phyloP scores from a whole-genome alignment of 2,888 invertebrate species.

The Pandemis heparana region DNA sequence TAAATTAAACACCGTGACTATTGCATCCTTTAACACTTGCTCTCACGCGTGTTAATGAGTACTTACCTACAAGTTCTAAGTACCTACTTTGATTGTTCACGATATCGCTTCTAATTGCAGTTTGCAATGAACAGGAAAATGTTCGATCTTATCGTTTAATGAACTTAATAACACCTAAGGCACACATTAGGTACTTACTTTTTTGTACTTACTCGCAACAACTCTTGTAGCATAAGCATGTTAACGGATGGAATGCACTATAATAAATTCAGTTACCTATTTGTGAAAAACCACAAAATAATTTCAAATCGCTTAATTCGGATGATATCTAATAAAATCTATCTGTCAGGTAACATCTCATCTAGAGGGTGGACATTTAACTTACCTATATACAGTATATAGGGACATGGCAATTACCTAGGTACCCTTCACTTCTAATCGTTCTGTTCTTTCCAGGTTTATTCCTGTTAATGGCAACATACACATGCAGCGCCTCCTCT shows the following conservation, averaged over 20 bases:
- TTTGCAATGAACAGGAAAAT: constrained; percentile 32
- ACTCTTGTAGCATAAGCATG: background rate
- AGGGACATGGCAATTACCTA: background rate
- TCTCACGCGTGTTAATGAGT: background rate
- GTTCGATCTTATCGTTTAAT: constrained; percentile 33
- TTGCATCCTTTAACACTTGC: background rate
- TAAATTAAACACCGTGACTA: background rate
- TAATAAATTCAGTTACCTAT: too few relatives aligned
- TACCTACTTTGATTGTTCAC: background rate
- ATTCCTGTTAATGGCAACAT: constrained; percentile 53
- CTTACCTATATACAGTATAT: too few relatives aligned
- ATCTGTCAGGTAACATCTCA: background rate
- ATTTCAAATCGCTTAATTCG: background rate
- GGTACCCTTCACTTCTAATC: background rate
- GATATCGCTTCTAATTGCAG: constrained; percentile 8
- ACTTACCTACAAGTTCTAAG: background rate
- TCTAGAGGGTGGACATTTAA: background rate
- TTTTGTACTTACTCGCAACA: background rate
- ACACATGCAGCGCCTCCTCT: constrained; percentile 50
- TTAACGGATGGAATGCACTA: too few relatives aligned
- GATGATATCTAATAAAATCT: too few relatives aligned
- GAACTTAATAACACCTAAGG: constrained; percentile 24
- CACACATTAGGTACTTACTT: background rate
- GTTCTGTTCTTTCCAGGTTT: constrained; percentile 50
- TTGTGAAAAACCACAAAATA: background rate